A percentile compares a stretch with the other conserved stretches of the same genome.
phyloP scores from a whole-genome alignment of 2,113 vertebrate species.

The Pelodiscus sinensis region DNA sequence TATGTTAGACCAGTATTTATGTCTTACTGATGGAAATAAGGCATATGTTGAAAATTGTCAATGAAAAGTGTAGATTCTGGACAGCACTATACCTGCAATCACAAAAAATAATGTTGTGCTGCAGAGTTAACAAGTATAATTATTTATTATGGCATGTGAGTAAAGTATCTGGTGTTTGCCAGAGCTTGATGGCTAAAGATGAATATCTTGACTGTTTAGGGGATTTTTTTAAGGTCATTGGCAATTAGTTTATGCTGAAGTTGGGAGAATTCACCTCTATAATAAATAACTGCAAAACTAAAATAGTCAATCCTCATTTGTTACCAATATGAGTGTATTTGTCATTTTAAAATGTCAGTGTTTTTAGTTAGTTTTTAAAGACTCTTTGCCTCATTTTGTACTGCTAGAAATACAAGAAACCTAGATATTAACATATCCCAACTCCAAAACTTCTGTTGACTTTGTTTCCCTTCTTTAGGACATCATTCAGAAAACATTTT shows the following conservation, averaged over 20 bases:
- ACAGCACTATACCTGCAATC: neutral
- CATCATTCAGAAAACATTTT: neutral
- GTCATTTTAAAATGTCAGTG: neutral
- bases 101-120: conserved; percentile 16
- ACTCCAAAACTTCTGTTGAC: neutral
- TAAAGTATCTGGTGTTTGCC: neutral
- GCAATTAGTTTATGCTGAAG: conserved; percentile 2
- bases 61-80: neutral
- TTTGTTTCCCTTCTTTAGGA: neutral
- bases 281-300: neutral
- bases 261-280: conserved; percentile 12
- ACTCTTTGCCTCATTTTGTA: neutral
- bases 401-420: neutral
- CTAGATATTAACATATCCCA: neutral
- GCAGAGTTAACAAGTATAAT: neutral
- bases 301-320: neutral
- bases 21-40: conserved; percentile 1
- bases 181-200: neutral
- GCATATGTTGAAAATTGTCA: conserved; percentile 10
- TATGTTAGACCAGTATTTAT: neutral
- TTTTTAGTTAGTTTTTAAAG: neutral
- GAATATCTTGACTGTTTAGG: neutral
- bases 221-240: conserved; percentile 4
- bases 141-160: neutral
- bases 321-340: neutral